Conservation (phyloP, 2,888 invertebrate genomes). For the Orchesellides sinensis region DNA sequence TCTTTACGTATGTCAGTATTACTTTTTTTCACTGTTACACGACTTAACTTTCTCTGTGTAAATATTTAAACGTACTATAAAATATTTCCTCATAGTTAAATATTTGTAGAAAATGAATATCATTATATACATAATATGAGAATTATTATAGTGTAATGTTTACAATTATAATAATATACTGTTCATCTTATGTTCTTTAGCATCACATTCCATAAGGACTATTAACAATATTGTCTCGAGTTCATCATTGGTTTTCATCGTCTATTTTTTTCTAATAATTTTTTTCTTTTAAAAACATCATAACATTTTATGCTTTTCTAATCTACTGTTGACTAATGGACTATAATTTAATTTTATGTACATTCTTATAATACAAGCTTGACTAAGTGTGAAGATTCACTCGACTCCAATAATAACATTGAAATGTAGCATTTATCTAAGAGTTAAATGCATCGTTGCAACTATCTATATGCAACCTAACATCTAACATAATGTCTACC, state of each 20-base stretch:
- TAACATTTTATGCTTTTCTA: neutral
- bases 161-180: neutral
- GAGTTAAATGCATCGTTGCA: too few relatives aligned
- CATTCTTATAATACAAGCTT: slow-evolving; percentile 49
- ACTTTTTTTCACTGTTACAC: too few relatives aligned
- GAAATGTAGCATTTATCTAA: neutral
- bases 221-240: slow-evolving; percentile 75
- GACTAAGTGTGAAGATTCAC: slow-evolving; percentile 58
- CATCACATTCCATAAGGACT: slow-evolving; percentile 75
- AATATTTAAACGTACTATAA: slow-evolving; percentile 5
- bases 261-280: slow-evolving; percentile 4
- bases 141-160: neutral
- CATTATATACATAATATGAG: neutral
- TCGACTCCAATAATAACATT: slow-evolving; percentile 46
- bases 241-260: slow-evolving; percentile 72
- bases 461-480: too few relatives aligned
- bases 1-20: too few relatives aligned
- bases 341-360: neutral
- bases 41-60: too few relatives aligned
- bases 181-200: slow-evolving; percentile 40
- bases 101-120: neutral
- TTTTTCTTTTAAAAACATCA: neutral
- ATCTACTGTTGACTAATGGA: neutral
- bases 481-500: too few relatives aligned
- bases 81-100: slow-evolving; percentile 5